A percentile compares a stretch with the other conserved stretches of the same genome.
Conservation (phyloP, 1,140 invertebrate genomes). For the Archegozetes longisetosus region DNA sequence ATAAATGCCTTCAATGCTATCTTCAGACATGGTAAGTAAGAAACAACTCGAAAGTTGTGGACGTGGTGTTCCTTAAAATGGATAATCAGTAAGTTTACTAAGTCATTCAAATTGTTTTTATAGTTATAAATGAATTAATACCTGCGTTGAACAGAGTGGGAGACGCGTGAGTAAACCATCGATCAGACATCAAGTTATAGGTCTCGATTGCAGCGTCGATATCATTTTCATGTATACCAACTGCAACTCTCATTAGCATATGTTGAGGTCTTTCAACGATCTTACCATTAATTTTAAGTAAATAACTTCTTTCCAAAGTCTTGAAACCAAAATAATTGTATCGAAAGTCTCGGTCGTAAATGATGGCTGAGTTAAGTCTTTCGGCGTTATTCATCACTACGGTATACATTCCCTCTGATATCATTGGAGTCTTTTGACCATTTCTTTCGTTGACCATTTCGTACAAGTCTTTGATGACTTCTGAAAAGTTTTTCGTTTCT, state of each 20-base stretch:
- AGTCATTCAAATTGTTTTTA: no score
- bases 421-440: slow-evolving; percentile 53
- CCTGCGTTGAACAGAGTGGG: slow-evolving; percentile 90
- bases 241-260: slow-evolving; percentile 93
- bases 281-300: slow-evolving; percentile 84
- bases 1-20: slow-evolving; percentile 98
- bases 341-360: slow-evolving; percentile 90
- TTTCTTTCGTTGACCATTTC: slow-evolving; percentile 53
- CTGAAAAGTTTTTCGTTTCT: slow-evolving; percentile 81
- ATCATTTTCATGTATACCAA: slow-evolving; percentile 90
- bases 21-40: slow-evolving; percentile 80
- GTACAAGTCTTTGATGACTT: slow-evolving; percentile 77
- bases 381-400: slow-evolving; percentile 77
- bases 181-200: slow-evolving; percentile 87
- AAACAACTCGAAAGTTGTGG: slow-evolving; percentile 94
- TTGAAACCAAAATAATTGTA: slow-evolving; percentile 99
- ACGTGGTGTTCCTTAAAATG: slow-evolving; percentile 44
- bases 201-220: slow-evolving; percentile 88
- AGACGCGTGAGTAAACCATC: slow-evolving; percentile 94
- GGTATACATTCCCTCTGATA: slow-evolving; percentile 62
- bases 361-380: slow-evolving; percentile 81
- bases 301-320: slow-evolving; percentile 86
- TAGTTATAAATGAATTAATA: no score
- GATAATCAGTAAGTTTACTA: no score
- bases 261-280: slow-evolving; percentile 93